Conservation (phyloP, 1,140 invertebrate genomes). For the Drosophila mojavensis region DNA sequence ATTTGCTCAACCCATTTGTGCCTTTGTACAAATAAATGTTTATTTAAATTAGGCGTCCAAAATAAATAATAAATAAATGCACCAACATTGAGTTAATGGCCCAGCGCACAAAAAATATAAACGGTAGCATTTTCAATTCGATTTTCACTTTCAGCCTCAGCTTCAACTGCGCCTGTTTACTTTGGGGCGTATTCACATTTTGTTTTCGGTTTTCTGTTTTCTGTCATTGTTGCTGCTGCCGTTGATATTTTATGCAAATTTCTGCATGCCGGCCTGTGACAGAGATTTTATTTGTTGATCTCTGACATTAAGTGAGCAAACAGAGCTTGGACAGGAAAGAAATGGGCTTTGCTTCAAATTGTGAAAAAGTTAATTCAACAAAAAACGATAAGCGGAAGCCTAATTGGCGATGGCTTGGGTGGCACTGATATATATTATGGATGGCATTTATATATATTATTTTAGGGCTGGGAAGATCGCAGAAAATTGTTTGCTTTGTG, state of each 20-base stretch:
- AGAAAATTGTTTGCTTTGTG: too few species aligned
- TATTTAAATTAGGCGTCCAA: constrained; percentile 75
- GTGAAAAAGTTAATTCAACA: not conserved
- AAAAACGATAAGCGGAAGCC: not conserved
- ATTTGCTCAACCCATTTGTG: constrained; percentile 74
- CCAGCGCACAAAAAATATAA: constrained; percentile 33
- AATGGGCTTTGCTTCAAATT: not conserved
- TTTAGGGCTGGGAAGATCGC: too few species aligned
- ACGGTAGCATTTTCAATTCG: constrained; percentile 72
- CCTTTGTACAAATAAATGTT: constrained; percentile 78
- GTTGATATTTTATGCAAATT: constrained; percentile 75
- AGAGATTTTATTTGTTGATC: constrained; percentile 34
- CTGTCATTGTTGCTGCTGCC: constrained; percentile 48
- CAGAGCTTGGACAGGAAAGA: constrained; percentile 11
- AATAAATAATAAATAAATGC: constrained; percentile 71
- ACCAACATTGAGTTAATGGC: constrained; percentile 27
- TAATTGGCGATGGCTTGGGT: too few species aligned
- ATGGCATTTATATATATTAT: too few species aligned
- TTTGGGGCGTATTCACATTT: constrained; percentile 45
- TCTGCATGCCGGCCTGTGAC: constrained; percentile 21
- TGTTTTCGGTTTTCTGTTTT: constrained; percentile 26
- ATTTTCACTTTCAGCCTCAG: constrained; percentile 69
- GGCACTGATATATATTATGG: too few species aligned
- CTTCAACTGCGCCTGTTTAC: constrained; percentile 6
- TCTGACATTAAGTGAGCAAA: constrained; percentile 11